Conservation (phyloP, 2,797 vertebrate genomes). For the Chaenodraco wilsoni region DNA sequence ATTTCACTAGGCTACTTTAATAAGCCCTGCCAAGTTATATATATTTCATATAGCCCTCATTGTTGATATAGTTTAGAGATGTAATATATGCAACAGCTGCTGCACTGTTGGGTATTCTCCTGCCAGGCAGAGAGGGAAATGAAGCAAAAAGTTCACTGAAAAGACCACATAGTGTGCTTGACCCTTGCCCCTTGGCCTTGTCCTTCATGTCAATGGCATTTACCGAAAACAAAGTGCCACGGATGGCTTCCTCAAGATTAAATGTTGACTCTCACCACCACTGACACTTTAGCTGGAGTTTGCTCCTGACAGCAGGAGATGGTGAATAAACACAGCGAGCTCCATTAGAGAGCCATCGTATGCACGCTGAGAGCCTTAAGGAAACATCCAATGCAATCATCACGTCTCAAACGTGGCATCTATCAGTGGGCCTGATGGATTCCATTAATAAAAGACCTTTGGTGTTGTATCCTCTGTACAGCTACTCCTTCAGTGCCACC, state of each 20-base stretch:
- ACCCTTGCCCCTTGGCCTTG: constrained; percentile 63
- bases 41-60: constrained; percentile 30
- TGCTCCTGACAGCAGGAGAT: constrained; percentile 66
- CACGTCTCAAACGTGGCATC: constrained; percentile 49
- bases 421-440: constrained; percentile 72
- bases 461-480: constrained; percentile 64
- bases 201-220: constrained; percentile 66
- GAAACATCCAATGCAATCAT: constrained; percentile 62
- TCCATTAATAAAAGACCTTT: constrained; percentile 77
- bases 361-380: constrained; percentile 47
- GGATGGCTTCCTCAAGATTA: constrained; percentile 74
- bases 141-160: constrained; percentile 45
- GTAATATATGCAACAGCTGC: constrained; percentile 17
- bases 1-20: constrained; percentile 51
- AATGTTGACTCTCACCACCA: constrained; percentile 79
- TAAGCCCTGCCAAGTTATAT: constrained; percentile 43
- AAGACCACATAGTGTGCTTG: constrained; percentile 51
- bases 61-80: constrained; percentile 50
- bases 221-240: constrained; percentile 64
- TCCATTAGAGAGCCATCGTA: constrained; percentile 40
- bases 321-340: constrained; percentile 69
- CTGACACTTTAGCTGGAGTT: constrained; percentile 70
- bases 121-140: constrained; percentile 21
- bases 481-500: constrained; percentile 58
- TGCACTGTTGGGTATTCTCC: constrained; percentile 9